Evolutionary conservation across 2,888 invertebrate genomes (phyloP), one percentile per base, ranked within the genome.

Genomic region (Chrysomela aeneicollis): DNA sequence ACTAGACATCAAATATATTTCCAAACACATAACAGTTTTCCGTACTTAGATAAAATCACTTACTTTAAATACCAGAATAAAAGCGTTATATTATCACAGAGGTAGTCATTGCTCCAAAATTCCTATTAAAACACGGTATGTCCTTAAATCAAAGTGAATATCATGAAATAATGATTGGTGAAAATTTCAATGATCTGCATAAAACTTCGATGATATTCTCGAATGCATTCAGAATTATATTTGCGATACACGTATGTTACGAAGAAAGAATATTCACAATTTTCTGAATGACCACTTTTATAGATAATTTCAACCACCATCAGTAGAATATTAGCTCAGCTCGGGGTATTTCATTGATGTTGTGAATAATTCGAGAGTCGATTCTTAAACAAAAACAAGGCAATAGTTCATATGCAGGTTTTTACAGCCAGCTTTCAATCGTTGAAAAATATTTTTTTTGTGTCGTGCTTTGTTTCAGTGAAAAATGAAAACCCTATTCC

Each of bases 21-120:
- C 74, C 78, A 79, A 79, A 81, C 78, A 80, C 78, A 75, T 76
- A 79, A 76, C 76, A 77, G 76, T 78, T 76, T 75, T 74, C 72
- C 76, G 72, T 77, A 76, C 75, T 78, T 77, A 78, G 78, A 78
- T 79, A 78, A 79, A 80, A 78, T 78, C 77, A 79, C 78, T 78
- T 78, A 81, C 77, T 74, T 75, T 78, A 78, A 81, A 81, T 81
- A 81, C 78, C 81, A 82, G 81, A 82, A 82, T 82, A 80, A 83
- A 83, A 83, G 83, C 83, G 83, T 83, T 82, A 82, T 82, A 74
- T 79, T 83, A 83, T 83, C 83, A 83, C 83, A 83, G 83, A 82
- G 82, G 82, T 82, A 83, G 82, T 82, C 82, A 83, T 82, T 82
- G 82, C 82, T 82, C 82, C 82, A 82, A 81, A 81, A 81, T 76